These are phyloP conservation scores for Phrynosoma platyrhinos DNA, from an alignment of 2,113 vertebrate species.

Conservation along the genomic window DNA sequence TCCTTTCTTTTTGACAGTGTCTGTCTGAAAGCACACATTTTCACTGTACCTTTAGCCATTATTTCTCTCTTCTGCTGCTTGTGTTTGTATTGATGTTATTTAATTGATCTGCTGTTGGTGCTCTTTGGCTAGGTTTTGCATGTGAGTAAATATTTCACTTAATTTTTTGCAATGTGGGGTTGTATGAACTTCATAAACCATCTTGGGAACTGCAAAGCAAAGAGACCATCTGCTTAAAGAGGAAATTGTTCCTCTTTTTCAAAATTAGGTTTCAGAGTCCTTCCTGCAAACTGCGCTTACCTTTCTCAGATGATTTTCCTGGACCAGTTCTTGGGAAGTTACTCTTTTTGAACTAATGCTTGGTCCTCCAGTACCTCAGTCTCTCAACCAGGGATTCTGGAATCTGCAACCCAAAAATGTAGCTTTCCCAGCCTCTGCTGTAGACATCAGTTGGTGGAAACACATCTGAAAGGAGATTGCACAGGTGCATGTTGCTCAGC, in stretches of 20 bases:
- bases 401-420: too few relatives aligned
- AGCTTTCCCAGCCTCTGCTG: background rate
- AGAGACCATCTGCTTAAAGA: background rate
- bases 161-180: background rate
- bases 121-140: background rate
- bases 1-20: background rate
- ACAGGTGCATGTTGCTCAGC: background rate
- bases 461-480: background rate
- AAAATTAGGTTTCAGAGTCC: background rate
- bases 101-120: background rate
- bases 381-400: too few relatives aligned
- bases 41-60: background rate
- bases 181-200: constrained; percentile 3
- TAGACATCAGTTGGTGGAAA: background rate
- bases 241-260: background rate
- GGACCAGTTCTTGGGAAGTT: too few relatives aligned
- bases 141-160: background rate
- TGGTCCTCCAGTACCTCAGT: too few relatives aligned
- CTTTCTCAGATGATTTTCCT: too few relatives aligned
- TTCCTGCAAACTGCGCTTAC: background rate
- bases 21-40: background rate
- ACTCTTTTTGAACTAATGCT: too few relatives aligned
- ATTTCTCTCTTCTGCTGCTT: background rate
- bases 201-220: background rate
- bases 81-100: background rate